A percentile compares a stretch with the other conserved stretches of the same genome.
Conservation (phyloP, 2,113 vertebrate species). For the Sinocyclocheilus anshuiensis region DNA sequence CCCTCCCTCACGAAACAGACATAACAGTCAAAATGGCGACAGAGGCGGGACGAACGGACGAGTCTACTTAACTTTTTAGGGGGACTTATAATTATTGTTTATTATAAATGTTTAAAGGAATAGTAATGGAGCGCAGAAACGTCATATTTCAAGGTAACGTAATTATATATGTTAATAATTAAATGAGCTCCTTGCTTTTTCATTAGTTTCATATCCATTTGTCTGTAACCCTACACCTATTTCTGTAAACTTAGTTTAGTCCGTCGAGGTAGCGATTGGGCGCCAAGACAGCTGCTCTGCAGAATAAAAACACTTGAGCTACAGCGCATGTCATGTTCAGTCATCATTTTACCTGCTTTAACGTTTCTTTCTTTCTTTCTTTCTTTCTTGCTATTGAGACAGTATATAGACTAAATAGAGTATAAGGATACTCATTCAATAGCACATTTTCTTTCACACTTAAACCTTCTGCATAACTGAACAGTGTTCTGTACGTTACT, state of each 20-base stretch:
- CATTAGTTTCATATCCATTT: background rate
- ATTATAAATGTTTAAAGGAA: background rate
- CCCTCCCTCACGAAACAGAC: slow-evolving; percentile 59
- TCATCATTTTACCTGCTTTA: background rate
- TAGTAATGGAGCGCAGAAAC: background rate
- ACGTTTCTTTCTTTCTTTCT: background rate
- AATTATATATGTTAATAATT: fast-evolving
- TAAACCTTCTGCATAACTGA: too few relatives aligned
- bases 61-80: slow-evolving; percentile 56
- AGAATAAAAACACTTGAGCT: background rate
- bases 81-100: background rate
- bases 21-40: slow-evolving; percentile 81
- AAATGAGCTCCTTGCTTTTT: too few relatives aligned
- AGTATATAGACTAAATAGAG: too few relatives aligned
- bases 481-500: too few relatives aligned
- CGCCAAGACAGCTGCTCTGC: slow-evolving; percentile 65
- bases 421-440: too few relatives aligned
- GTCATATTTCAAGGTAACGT: background rate
- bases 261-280: slow-evolving; percentile 56
- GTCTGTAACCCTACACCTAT: background rate
- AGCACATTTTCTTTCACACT: too few relatives aligned
- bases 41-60: slow-evolving; percentile 71
- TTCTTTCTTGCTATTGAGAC: background rate
- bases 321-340: background rate
- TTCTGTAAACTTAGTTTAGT: slow-evolving; percentile 57